Conservation (phyloP, 1,140 invertebrate genomes). For the Drosophila bocki region DNA sequence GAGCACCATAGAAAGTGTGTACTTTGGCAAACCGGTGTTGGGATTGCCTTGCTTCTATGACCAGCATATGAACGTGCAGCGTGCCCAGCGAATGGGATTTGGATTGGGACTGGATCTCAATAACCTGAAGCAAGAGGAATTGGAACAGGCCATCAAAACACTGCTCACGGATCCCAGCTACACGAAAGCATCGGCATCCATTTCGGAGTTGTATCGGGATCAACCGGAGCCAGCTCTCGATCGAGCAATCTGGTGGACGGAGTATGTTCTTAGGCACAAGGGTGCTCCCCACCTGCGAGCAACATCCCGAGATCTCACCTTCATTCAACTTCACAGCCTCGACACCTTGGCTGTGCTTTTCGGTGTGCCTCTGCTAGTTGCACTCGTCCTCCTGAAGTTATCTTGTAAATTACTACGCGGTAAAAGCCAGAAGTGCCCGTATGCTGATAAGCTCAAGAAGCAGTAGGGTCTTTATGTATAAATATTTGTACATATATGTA, state of each 20-base stretch:
- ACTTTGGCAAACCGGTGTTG: constrained; percentile 90
- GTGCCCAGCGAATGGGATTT: constrained; percentile 85
- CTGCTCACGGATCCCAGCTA: constrained; percentile 81
- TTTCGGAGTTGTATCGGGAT: constrained; percentile 87
- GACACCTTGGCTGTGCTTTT: constrained; percentile 81
- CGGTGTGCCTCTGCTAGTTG: constrained; percentile 21
- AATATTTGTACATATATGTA: background rate
- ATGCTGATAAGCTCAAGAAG: constrained; percentile 40
- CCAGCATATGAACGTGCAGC: constrained; percentile 87
- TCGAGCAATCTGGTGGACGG: constrained; percentile 89
- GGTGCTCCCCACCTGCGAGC: constrained; percentile 73
- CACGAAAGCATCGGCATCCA: constrained; percentile 81
- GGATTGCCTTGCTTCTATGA: constrained; percentile 89
- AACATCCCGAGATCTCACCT: constrained; percentile 57
- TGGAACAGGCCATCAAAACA: constrained; percentile 71
- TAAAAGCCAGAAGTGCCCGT: constrained; percentile 8
- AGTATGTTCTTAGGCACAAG: constrained; percentile 88
- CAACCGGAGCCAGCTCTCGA: constrained; percentile 87
- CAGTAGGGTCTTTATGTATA: constrained; percentile 15
- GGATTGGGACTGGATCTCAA: constrained; percentile 83
- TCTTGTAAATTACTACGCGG: constrained; percentile 18
- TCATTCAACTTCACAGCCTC: constrained; percentile 86
- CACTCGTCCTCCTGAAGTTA: constrained; percentile 22
- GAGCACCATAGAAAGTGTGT: constrained; percentile 89
- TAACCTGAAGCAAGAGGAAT: constrained; percentile 74